These are phyloP conservation scores for Alosa sapidissima DNA, from an alignment of 2,797 vertebrate species.

Conservation along the genomic window DNA sequence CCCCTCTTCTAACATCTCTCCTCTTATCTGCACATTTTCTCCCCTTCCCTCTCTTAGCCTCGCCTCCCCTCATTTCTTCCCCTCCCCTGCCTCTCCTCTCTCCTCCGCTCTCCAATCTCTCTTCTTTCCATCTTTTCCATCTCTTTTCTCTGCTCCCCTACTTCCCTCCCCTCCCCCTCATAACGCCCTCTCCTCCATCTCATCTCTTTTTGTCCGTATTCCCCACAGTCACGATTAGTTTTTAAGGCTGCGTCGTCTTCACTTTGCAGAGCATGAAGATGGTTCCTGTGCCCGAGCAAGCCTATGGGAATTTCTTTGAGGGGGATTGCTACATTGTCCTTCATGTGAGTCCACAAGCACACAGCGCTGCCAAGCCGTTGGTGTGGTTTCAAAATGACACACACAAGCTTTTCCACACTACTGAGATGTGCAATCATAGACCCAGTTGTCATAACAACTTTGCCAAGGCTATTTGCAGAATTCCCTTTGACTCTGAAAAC, in stretches of 20 bases:
- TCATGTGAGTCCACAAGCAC: constrained; percentile 72
- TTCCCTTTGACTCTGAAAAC: not conserved
- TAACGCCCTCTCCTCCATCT: not conserved
- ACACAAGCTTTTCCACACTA: not conserved
- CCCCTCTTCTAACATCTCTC: not conserved
- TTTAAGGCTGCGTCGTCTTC: constrained; percentile 19
- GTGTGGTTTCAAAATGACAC: not conserved
- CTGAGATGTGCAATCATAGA: not conserved
- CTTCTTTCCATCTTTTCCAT: not conserved
- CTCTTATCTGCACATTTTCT: not conserved
- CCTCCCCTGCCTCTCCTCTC: too few relatives aligned
- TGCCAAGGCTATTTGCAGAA: not conserved
- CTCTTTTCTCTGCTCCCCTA: not conserved
- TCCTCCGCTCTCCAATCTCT: too few relatives aligned
- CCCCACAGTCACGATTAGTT: not conserved
- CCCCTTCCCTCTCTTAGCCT: too few relatives aligned
- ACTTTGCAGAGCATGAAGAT: constrained; percentile 83
- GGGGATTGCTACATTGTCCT: constrained; percentile 90
- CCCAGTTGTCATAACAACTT: not conserved
- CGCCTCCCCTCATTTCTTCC: too few relatives aligned
- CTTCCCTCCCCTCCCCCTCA: not conserved
- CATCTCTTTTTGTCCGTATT: not conserved
- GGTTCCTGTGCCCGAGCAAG: constrained; percentile 78
- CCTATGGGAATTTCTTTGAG: constrained; percentile 88
- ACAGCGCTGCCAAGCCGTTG: not conserved